Evolutionary conservation across 2,888 invertebrate species (phyloP).

Genomic region (Tridacna crocea): DNA sequence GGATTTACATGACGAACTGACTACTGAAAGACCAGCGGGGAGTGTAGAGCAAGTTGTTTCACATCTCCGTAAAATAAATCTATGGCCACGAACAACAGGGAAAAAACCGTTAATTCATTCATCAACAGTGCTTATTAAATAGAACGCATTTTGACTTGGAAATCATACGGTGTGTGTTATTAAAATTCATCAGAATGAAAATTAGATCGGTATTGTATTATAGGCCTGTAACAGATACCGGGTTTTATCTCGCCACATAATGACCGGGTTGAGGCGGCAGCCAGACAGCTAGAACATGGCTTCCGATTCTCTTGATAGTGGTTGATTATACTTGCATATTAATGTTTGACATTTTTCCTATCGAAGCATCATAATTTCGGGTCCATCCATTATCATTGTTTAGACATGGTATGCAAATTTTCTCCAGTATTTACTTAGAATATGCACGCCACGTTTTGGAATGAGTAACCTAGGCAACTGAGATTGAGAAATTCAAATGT

Average conservation of each 20-base stretch:
- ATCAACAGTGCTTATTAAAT: too few species aligned
- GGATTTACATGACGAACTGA: too few species aligned
- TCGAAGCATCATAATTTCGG: constrained; percentile 33
- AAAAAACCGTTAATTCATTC: too few species aligned
- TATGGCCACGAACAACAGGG: too few species aligned
- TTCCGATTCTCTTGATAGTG: constrained; percentile 9
- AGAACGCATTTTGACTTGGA: not conserved
- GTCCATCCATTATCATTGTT: constrained; percentile 21
- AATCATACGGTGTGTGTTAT: constrained; percentile 32
- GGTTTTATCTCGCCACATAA: constrained; percentile 20
- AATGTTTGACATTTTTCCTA: constrained; percentile 28
- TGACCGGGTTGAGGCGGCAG: constrained; percentile 7
- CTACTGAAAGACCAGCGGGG: too few species aligned
- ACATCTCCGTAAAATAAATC: too few species aligned
- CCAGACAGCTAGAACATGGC: constrained; percentile 15
- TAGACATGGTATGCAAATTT: constrained; percentile 24
- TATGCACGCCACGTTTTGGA: constrained; percentile 11
- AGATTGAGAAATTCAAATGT: too few species aligned
- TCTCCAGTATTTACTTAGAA: constrained; percentile 15
- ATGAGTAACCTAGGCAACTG: too few species aligned
- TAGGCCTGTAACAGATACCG: constrained; percentile 27
- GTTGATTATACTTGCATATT: constrained; percentile 38
- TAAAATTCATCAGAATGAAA: constrained; percentile 38
- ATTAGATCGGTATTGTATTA: constrained; percentile 33
- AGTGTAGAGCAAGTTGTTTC: too few species aligned